phyloP scores from a whole-genome alignment of 2,797 vertebrate species.

The Hydrophis major region DNA sequence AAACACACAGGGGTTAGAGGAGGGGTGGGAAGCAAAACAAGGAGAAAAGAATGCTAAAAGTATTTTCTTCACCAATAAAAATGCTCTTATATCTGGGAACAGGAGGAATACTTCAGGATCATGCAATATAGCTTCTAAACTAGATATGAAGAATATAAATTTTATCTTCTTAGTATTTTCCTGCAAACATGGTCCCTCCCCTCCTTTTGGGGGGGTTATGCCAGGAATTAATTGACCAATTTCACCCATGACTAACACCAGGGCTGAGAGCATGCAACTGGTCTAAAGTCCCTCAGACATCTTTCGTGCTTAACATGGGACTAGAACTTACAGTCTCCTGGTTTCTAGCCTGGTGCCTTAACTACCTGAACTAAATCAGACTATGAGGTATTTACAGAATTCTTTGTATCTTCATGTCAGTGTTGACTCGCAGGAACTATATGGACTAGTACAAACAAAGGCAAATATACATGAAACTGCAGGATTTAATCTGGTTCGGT shows the following conservation, averaged over 20 bases:
- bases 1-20: neutral
- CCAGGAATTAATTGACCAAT: neutral
- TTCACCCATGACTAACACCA: neutral
- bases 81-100: neutral
- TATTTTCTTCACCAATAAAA: neutral
- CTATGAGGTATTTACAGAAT: neutral
- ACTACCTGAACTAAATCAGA: neutral
- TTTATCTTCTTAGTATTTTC: neutral
- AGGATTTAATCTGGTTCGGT: neutral
- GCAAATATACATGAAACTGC: neutral
- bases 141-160: neutral
- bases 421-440: neutral
- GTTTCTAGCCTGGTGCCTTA: neutral
- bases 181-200: neutral
- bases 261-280: neutral
- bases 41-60: neutral
- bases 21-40: neutral
- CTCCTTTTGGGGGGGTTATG: neutral
- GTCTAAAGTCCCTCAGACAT: neutral
- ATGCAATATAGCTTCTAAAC: neutral
- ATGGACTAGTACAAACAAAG: neutral
- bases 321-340: neutral
- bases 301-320: neutral
- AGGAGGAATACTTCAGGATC: neutral
- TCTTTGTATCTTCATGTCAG: neutral